Evolutionary conservation across 2,888 invertebrate genomes (phyloP).

Genomic region (Amphipoea lucens): DNA sequence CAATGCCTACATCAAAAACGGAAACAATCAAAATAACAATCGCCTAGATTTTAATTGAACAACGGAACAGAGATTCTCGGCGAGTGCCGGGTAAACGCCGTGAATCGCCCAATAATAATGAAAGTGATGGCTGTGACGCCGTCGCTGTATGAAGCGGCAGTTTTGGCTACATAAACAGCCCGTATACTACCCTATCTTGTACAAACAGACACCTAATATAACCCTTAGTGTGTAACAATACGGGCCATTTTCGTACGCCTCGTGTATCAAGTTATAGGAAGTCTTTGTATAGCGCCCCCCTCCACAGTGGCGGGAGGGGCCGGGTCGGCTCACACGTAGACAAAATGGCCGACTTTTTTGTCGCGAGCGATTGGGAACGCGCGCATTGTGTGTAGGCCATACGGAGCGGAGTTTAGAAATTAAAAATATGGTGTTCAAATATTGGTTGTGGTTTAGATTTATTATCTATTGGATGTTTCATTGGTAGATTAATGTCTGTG

Average conservation of each 20-base stretch:
- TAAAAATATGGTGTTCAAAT: slow-evolving; percentile 60
- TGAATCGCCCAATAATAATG: slow-evolving; percentile 91
- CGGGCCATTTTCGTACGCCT: slow-evolving; percentile 66
- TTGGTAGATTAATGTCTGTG: slow-evolving; percentile 30
- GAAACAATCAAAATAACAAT: slow-evolving; percentile 83
- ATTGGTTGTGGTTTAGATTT: slow-evolving; percentile 42
- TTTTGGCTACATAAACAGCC: slow-evolving; percentile 91
- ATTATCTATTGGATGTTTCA: slow-evolving; percentile 32
- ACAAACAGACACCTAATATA: slow-evolving; percentile 61
- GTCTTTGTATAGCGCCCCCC: slow-evolving; percentile 80
- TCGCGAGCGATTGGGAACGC: slow-evolving; percentile 66
- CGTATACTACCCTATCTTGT: slow-evolving; percentile 82
- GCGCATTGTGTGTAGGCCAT: slow-evolving; percentile 61
- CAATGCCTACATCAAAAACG: slow-evolving; percentile 63
- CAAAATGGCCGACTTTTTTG: slow-evolving; percentile 88
- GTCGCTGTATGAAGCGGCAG: slow-evolving; percentile 90
- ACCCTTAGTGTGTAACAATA: slow-evolving; percentile 65
- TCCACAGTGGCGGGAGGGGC: slow-evolving; percentile 81
- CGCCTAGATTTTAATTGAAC: slow-evolving; percentile 86
- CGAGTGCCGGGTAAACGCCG: slow-evolving; percentile 88
- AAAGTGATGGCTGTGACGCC: slow-evolving; percentile 89
- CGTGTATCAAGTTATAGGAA: slow-evolving; percentile 70
- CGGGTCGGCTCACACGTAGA: slow-evolving; percentile 83
- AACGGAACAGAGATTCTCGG: slow-evolving; percentile 85
- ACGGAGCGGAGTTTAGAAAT: slow-evolving; percentile 52